phyloP scores from a whole-genome alignment of 1,140 invertebrate genomes.

The Paracyclopina nana region DNA sequence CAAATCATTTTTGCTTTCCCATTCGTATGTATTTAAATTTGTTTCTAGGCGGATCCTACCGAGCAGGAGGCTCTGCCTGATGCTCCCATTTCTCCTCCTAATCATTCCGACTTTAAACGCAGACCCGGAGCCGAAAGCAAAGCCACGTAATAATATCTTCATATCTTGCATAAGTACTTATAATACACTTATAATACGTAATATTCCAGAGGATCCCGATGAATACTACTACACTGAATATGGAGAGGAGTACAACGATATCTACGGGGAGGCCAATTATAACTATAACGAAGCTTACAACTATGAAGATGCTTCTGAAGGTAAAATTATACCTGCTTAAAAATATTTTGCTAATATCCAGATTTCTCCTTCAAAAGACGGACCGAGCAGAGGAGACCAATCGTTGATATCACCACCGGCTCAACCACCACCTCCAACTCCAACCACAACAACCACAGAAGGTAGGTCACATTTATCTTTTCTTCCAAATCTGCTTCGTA shows the following conservation, averaged over 20 bases:
- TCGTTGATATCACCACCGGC: neutral
- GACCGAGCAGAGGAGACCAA: constrained; percentile 7
- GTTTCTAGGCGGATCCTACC: no score
- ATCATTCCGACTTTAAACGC: neutral
- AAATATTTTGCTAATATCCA: neutral
- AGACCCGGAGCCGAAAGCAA: neutral
- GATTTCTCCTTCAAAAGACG: neutral
- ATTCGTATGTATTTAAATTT: no score
- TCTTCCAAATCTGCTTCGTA: neutral
- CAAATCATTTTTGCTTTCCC: no score
- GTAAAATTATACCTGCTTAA: neutral
- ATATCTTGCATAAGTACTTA: neutral
- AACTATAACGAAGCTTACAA: neutral
- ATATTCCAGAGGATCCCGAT: neutral
- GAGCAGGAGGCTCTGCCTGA: no score
- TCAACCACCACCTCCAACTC: neutral
- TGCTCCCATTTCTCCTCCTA: neutral
- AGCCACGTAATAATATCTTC: neutral
- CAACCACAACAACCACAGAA: neutral
- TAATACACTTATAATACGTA: neutral
- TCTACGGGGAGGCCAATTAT: neutral
- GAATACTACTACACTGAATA: constrained; percentile 15
- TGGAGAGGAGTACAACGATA: constrained; percentile 9
- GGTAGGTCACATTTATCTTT: neutral
- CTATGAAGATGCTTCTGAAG: neutral